Percentiles rank a stretch among this genome's conserved stretches.
These are phyloP conservation scores for Arenaria interpres DNA, from an alignment of 2,113 vertebrate species.

Conservation along the genomic window DNA sequence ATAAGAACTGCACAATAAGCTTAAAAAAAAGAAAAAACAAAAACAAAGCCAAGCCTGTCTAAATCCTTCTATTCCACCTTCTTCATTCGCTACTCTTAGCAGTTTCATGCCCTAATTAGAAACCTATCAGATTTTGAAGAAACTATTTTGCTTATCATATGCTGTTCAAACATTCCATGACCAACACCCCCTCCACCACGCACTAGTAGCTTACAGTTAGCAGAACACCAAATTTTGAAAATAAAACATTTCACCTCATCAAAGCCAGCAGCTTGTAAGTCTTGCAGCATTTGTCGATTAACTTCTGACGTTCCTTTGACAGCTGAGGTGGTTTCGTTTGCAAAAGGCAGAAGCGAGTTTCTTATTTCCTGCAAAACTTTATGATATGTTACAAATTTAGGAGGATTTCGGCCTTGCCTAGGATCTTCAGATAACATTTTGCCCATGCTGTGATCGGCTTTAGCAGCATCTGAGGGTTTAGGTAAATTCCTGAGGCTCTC, in stretches of 20 bases:
- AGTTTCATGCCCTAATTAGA: not conserved
- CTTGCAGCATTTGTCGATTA: conserved; percentile 88
- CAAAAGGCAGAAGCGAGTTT: conserved; percentile 91
- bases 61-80: not conserved
- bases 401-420: conserved; percentile 86
- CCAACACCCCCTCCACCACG: not conserved
- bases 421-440: conserved; percentile 86
- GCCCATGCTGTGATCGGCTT: conserved; percentile 77
- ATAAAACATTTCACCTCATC: conserved; percentile 87
- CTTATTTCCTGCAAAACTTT: conserved; percentile 95
- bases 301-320: conserved; percentile 78
- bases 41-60: not conserved
- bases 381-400: conserved; percentile 88
- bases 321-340: conserved; percentile 81
- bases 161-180: not conserved
- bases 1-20: not conserved
- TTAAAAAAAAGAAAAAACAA: not conserved
- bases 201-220: not conserved
- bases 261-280: conserved; percentile 86
- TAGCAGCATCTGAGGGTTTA: conserved; percentile 88
- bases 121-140: not conserved
- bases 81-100: not conserved
- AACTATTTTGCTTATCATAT: not conserved
- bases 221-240: not conserved
- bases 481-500: conserved; percentile 94